A percentile compares a stretch with the other conserved stretches of the same genome.
phyloP scores from a whole-genome alignment of 2,113 vertebrate species.

The Rhabdomys dilectus region DNA sequence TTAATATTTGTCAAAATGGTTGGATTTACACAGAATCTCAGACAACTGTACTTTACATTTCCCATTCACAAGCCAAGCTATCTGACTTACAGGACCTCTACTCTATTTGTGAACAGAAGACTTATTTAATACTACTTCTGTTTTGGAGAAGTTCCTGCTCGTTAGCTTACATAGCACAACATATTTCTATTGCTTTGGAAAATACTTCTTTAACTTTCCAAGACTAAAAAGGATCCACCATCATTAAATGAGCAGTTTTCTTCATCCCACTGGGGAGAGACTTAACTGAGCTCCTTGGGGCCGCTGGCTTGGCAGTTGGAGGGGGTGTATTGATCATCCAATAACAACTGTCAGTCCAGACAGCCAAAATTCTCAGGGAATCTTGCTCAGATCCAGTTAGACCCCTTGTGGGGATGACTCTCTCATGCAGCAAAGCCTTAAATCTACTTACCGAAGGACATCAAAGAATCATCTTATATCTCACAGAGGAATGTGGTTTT shows the following conservation, averaged over 20 bases:
- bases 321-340: neutral
- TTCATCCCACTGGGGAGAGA: neutral
- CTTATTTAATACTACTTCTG: neutral
- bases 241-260: neutral
- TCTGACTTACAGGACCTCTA: neutral
- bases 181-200: neutral
- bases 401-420: neutral
- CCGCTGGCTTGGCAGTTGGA: neutral
- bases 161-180: neutral
- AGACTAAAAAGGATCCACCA: neutral
- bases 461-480: neutral
- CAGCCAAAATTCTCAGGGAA: neutral
- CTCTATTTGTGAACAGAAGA: neutral
- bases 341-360: neutral
- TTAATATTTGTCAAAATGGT: neutral
- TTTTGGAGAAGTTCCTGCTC: neutral
- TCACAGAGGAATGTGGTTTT: neutral
- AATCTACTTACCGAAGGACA: neutral
- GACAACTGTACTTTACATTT: neutral
- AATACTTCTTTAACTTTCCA: neutral
- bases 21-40: neutral
- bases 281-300: too few relatives aligned
- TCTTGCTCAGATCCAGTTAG: neutral
- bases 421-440: neutral
- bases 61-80: neutral